Conservation (phyloP, 2,888 invertebrate species). For the Catocala fraxini region DNA sequence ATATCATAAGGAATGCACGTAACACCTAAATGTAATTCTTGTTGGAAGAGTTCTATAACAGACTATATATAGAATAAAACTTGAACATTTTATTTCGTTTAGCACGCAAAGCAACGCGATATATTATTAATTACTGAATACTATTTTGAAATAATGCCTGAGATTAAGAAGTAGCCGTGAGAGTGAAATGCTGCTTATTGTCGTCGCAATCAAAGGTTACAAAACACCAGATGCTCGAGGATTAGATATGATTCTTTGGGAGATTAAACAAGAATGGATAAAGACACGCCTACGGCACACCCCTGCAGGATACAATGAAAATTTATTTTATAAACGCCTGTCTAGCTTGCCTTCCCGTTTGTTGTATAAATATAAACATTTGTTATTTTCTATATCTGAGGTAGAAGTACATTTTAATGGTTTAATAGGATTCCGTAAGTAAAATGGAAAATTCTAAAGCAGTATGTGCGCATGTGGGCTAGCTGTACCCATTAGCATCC, state of each 20-base stretch:
- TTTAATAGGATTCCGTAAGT: constrained; percentile 54
- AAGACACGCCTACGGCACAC: constrained; percentile 60
- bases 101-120: constrained; percentile 13
- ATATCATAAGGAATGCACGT: constrained; percentile 40
- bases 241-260: constrained; percentile 62
- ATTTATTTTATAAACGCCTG: constrained; percentile 73
- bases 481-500: constrained; percentile 28
- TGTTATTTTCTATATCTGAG: constrained; percentile 55
- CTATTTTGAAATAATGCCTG: constrained; percentile 16
- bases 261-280: constrained; percentile 70
- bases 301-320: constrained; percentile 63
- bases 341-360: constrained; percentile 63
- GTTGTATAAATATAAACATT: constrained; percentile 69
- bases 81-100: constrained; percentile 36
- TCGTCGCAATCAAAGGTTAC: constrained; percentile 40
- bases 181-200: constrained; percentile 26
- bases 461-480: constrained; percentile 30
- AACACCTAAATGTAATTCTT: constrained; percentile 56
- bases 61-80: constrained; percentile 26
- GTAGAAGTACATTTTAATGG: constrained; percentile 57
- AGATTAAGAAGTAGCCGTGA: constrained; percentile 20
- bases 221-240: constrained; percentile 61
- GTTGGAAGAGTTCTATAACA: constrained; percentile 61
- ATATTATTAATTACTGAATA: background rate
- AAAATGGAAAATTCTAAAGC: constrained; percentile 43